Base-by-base conservation (phyloP, 1,140 invertebrate genomes). In the Hycleus phaleratus region DNA sequence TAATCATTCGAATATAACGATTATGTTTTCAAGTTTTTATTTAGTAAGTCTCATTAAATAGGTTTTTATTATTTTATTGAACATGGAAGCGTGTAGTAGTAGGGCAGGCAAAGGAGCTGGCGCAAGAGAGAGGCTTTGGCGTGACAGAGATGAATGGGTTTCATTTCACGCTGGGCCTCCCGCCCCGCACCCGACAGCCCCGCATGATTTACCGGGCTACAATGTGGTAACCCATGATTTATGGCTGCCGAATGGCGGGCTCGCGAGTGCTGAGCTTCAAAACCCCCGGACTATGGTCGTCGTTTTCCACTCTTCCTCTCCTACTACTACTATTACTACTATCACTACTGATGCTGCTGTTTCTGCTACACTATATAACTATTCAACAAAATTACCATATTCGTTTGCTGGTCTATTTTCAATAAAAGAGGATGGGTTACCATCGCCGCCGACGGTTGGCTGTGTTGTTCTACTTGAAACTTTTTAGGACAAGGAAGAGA, bases 171-270 rank as follows among this genome's bases (percentile, higher is more conserved):
- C 78, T 77, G 79, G 73, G 78, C 77, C 67, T 62, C 49, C 10
- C 59, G 59, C 50, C 57, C 49, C 61, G 54, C 58, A 47, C 62
- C 54, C 64, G 59, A 50, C 60, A 58, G 63, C 66, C 67, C 72
- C 78, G 77, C 76, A 81, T 81, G 79, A 80, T 81, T 81, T 81
- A 81, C 78, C 78, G 78, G 79, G 79, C 79, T 81, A 81, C 79
- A 81, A 81, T 81, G 79, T 81, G 79, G 79, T 81, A 81, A 81
- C 78, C 79, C 79, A 80, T 81, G 79, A 81, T 81, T 81, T 81
- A 81, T 80, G 64, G 71, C 58, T 65, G 71, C 70, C 72, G 71
- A 72, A 72, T 72, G 71, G 71, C 72, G 70, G 69, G 67, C 71
- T 69, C 70, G 70, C 68, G 69, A 69, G 66, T 66, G 64, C 56